Evolutionary conservation across 2,888 invertebrate genomes (phyloP), one percentile per base, ranked within the genome.

Genomic region (Tetrapedia diversipes): DNA sequence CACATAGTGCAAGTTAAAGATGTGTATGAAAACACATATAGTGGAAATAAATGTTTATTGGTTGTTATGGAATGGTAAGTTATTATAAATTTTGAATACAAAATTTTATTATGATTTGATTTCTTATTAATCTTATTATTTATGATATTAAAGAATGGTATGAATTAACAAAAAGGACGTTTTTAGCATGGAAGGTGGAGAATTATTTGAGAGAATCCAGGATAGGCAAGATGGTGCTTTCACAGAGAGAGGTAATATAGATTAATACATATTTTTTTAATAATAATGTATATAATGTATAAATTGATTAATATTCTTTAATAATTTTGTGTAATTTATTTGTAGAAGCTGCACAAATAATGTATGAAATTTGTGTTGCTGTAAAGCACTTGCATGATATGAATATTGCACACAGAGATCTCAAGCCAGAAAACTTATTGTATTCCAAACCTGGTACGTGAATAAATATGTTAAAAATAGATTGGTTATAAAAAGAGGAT

Each of bases 31-130:
- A 99, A 99, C 92, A 94, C 96, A n/a, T 98, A 98, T 90, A 96
- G 96, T 79, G 97, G 96, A 11, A 96, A 96, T 85, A 96, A 96
- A 87, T 99, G 99, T 92, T 94, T 99, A 2, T 94, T 99, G 8
- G 98, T 99, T 43, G 96, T 99, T n/a, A 99, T 99, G 99, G 99
- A 99, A 94, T 98, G 98, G 96, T 97, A 92, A 92, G 92, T 53
- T 53, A 57, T 24, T 14, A 19, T 14, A 27, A 24, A 37, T 24
- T 14, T 14, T 39, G 43, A 32, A 22, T 53, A 19, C 11, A 29
- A 14, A 8, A 32, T 29, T 51, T 39, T 6, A 37, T 51, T 8
- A 0, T n/a, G n/a, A n/a, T n/a, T n/a, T n/a, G n/a, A n/a, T n/a
- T n/a, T n/a, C n/a, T n/a, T n/a, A n/a, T n/a, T n/a, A n/a, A n/a